Base-by-base conservation (phyloP, 2,797 vertebrate genomes). In the Sebastes dallii region DNA sequence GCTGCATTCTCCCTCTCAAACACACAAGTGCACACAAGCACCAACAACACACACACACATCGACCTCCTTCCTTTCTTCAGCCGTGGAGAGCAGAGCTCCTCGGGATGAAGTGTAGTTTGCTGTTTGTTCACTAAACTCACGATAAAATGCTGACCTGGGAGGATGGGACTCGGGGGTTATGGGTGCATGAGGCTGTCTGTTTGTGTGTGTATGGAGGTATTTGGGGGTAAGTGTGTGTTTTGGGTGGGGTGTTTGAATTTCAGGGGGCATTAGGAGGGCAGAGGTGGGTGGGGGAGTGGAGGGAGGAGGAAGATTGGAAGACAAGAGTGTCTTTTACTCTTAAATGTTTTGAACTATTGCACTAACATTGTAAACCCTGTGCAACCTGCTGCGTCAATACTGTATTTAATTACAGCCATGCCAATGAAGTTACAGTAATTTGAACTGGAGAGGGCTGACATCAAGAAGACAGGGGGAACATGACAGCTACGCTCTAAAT, bases 41-140 rank as follows among this genome's bases (percentile, higher is more conserved):
- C 25, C 14, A 18, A 78, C 56, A 60, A 74, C 59, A 46, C 50
- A 69, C 75, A 78, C 39, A 42, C 39, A 42, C 42, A 46, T 27
- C 78, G 7, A 89, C 87, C 86, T 88, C 76, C 81, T 82, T 91
- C 81, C 71, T 88, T 85, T 86, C 84, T 87, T 83, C 34, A 59
- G 73, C 66, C 64, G 66, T 77, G 72, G 64, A 83, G 78, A 88
- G 86, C 60, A 67, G 46, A 69, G 50, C 59, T 82, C 68, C 66
- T 83, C 12, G 46, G 86, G 81, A 86, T 89, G 82, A 86, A 92
- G 89, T 87, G 78, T 74, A 74, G 77, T 89, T 91, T 92, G 78
- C 88, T 84, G 77, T 92, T 93, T 93, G 85, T 89, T 94, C 84
- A 87, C 91, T 88, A 88, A 92, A 92, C 86, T 93, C 90, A 81